These are phyloP conservation scores for Etia nguti DNA, from an alignment of 2,113 vertebrate species.

Conservation along the genomic window DNA sequence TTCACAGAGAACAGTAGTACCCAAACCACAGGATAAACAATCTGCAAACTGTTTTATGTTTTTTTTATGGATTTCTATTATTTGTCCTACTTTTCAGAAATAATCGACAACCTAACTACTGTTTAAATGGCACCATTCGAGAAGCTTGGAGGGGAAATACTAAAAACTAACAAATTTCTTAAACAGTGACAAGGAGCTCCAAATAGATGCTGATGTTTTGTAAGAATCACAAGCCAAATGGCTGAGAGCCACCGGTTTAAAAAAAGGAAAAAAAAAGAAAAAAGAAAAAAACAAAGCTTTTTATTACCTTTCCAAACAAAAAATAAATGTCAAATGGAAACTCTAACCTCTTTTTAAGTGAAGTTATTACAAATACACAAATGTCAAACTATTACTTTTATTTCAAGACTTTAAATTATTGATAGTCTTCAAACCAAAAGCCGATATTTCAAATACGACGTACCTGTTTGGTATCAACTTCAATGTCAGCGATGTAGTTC, in stretches of 20 bases:
- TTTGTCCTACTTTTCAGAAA: not conserved
- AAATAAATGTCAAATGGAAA: not conserved
- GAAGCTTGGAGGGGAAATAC: not conserved
- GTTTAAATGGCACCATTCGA: not conserved
- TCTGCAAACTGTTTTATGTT: not conserved
- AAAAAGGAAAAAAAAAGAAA: accelerated
- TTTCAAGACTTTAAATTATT: not conserved
- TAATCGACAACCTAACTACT: not conserved
- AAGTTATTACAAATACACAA: not conserved
- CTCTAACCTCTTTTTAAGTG: not conserved
- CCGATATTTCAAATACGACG: not conserved
- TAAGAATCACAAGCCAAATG: not conserved
- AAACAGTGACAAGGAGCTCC: not conserved
- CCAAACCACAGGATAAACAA: not conserved
- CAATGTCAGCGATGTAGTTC: slow-evolving; percentile 98
- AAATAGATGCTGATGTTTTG: not conserved
- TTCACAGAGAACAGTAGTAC: not conserved
- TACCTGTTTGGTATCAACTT: slow-evolving; percentile 97
- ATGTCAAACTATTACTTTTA: not conserved
- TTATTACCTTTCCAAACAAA: not conserved
- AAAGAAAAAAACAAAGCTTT: accelerated
- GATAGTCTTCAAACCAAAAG: not conserved
- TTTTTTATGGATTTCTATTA: not conserved
- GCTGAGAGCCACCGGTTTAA: accelerated
- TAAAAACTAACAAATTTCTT: not conserved